A percentile compares a stretch with the other conserved stretches of the same genome.
These are phyloP conservation scores for Diploptera punctata DNA, from an alignment of 2,888 invertebrate genomes.

Conservation along the genomic window DNA sequence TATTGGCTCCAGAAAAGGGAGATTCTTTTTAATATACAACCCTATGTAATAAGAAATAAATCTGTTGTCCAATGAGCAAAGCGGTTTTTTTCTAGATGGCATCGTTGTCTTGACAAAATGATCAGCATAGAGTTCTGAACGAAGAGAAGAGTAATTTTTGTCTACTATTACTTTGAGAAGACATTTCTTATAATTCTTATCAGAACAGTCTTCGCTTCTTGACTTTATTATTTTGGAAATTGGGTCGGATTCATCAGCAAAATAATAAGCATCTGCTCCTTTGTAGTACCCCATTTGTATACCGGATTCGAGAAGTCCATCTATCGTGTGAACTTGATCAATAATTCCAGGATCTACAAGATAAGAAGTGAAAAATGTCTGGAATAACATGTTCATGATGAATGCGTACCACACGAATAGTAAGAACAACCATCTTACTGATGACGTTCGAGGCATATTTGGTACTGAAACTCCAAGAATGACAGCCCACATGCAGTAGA, in stretches of 20 bases:
- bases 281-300: not conserved
- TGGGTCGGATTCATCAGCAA: not conserved
- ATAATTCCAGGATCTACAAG: not conserved
- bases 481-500: not conserved
- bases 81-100: not conserved
- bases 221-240: not conserved
- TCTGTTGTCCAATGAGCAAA: not conserved
- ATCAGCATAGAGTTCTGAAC: not conserved
- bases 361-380: not conserved
- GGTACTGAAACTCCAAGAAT: not conserved
- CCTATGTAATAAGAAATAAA: not conserved
- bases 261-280: not conserved
- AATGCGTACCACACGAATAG: not conserved
- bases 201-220: not conserved
- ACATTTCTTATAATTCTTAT: not conserved
- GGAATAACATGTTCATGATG: not conserved
- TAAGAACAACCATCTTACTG: not conserved
- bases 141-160: not conserved
- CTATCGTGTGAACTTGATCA: not conserved
- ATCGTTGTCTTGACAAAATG: not conserved
- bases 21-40: not conserved
- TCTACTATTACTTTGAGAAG: not conserved
- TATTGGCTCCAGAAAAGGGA: not conserved
- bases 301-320: not conserved
- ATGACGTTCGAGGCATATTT: not conserved